Evolutionary conservation across 2,113 vertebrate genomes (phyloP), one percentile per base, ranked within the genome.

Genomic region (Rhynchomys soricoides): DNA sequence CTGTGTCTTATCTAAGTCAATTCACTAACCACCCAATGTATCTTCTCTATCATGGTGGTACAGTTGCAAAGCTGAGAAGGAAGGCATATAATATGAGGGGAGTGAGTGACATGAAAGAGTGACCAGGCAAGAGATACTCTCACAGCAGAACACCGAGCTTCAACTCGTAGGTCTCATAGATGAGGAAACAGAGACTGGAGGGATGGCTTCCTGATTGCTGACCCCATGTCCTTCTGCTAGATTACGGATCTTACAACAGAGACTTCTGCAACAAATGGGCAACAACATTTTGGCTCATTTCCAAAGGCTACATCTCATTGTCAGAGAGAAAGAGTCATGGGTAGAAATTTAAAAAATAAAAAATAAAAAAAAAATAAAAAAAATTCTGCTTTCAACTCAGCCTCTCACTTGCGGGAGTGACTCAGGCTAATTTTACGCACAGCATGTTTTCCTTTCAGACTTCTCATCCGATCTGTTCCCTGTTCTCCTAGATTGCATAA

Each of bases 401-500:
- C 52, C n/a, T 87, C 50, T 95, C 13, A 26, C 73, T 96, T 75
- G 37, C 70, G 79, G 96, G 43, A 89, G 55, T 97, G 97, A 97
- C 96, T 96, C 95, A 95, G 82, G 62, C 94, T 96, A 59, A 93
- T 96, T 94, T 50, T 94, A 93, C 34, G 83, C 81, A 55, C 5
- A 1, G 50, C 31, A 2, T 96, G 89, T 89, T 96, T 97, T 95
- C 94, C 89, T 96, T 92, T 83, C 89, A 93, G 82, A 94, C 78
- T 90, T 96, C 94, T 95, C 89, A 93, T 66, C 62, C 5, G 62
- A 94, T 96, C 92, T 97, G 92, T 95, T 96, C 79, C 50, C 86
- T 64, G 4, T 79, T 97, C 88, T 95, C 55, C 57, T 64, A 94
- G 74, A 96, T 93, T 97, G 93, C 90, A 88, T 96, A 94, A 97